Base-by-base conservation (phyloP, 2,113 vertebrate genomes). In the Mastomys coucha region DNA sequence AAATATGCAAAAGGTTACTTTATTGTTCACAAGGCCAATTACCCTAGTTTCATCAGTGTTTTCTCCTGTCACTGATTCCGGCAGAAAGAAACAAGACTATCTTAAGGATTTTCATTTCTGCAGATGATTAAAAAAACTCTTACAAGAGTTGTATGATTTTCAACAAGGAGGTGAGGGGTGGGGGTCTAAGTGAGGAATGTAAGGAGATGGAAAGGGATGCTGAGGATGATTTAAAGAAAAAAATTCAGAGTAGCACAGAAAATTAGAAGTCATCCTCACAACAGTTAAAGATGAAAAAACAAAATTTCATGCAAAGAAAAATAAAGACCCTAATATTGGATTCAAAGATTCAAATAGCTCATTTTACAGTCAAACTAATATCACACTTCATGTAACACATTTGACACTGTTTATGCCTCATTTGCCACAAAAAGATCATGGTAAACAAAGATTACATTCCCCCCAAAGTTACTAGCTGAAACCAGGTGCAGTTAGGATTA, bases 401-500 rank as follows among this genome's bases (percentile, higher is more conserved):
- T 98, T 98, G 98, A 98, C 97, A 98, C 98, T 96, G 96, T 96
- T 98, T 98, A 98, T 91, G 98, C 97, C 93, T 98, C 98, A 98
- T 98, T 98, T 98, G 96, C 98, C 98, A 98, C 98, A 98, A 98
- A 98, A 98, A 98, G 98, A 98, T 98, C 97, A 98, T 89, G 98
- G 98, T 98, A 98, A 98, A 98, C 98, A 98, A 98, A 98, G 98
- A 99, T 98, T 98, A 98, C 97, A 97, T 95, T 97, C 96, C 96
- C 96, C 97, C 88, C 98, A 97, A 97, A 96, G 97, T 97, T 98
- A 98, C 98, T 98, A 98, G 98, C 98, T 98, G 98, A 98, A 99
- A 98, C 98, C 98, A 99, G 98, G 98, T 99, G 98, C 98, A 98
- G 98, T 96, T 95, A 98, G 98, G 98, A 99, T 98, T 99, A 99